phyloP scores from a whole-genome alignment of 1,140 invertebrate genomes.

The Danaus plexippus region DNA sequence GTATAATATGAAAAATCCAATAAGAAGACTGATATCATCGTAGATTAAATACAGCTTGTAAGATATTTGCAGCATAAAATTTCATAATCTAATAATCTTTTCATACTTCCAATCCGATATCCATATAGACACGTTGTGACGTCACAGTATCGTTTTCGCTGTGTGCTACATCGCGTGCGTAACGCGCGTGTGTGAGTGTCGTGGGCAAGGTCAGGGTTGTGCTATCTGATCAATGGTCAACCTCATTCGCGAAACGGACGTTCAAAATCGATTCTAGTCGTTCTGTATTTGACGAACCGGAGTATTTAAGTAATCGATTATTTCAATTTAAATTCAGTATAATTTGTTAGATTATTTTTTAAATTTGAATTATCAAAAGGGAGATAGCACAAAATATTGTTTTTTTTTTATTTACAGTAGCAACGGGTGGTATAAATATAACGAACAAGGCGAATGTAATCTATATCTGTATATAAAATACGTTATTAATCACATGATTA shows the following conservation, averaged over 20 bases:
- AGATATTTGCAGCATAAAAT: no score
- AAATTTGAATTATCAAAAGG: no score
- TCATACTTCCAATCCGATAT: no score
- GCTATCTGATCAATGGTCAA: conserved; percentile 66
- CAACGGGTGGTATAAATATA: conserved; percentile 28
- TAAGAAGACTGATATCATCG: no score
- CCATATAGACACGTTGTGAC: neutral
- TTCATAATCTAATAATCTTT: no score
- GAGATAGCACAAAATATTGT: neutral
- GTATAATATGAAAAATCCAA: no score
- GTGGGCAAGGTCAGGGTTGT: conserved; percentile 67
- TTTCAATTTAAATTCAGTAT: no score
- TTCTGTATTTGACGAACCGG: no score
- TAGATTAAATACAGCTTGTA: no score
- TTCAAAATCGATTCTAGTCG: conserved; percentile 20
- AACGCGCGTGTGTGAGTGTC: conserved; percentile 51
- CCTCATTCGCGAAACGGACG: conserved; percentile 44
- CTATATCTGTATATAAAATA: conserved; percentile 58
- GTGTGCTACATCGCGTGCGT: conserved; percentile 31
- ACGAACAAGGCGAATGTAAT: conserved; percentile 27
- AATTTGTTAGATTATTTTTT: no score
- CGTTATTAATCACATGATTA: conserved; percentile 70
- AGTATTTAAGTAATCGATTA: no score
- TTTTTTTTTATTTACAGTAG: conserved; percentile 26
- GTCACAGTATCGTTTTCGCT: conserved; percentile 11